Evolutionary conservation across 2,113 vertebrate genomes (phyloP).

Genomic region (Corythoichthys intestinalis): DNA sequence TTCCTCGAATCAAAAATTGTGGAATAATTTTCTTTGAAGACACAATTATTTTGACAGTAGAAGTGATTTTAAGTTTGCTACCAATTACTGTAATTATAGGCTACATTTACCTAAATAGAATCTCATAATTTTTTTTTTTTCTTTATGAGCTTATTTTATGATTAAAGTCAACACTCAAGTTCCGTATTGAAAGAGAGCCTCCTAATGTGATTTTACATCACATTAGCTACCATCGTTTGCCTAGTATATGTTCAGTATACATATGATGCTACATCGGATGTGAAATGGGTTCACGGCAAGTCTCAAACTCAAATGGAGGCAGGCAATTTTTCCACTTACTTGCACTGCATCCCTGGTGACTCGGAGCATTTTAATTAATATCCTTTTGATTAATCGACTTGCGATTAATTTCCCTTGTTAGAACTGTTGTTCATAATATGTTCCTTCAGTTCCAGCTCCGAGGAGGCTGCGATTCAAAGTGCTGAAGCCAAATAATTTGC

Average conservation of each 20-base stretch:
- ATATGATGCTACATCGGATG: not conserved
- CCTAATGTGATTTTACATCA: too few relatives aligned
- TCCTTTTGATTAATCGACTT: constrained; percentile 4
- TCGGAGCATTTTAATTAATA: constrained; percentile 13
- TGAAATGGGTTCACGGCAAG: not conserved
- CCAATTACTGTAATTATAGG: too few relatives aligned
- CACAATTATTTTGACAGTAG: too few relatives aligned
- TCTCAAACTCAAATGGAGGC: not conserved
- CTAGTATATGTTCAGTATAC: not conserved
- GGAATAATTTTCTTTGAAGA: too few relatives aligned
- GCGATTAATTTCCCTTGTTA: constrained; percentile 3
- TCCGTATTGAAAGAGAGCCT: too few relatives aligned
- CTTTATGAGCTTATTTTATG: too few relatives aligned
- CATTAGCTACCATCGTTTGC: too few relatives aligned
- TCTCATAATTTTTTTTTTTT: too few relatives aligned
- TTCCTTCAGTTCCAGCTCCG: constrained; percentile 66
- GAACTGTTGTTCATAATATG: constrained; percentile 24
- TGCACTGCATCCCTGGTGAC: constrained; percentile 5
- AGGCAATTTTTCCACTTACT: not conserved
- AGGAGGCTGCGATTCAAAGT: constrained; percentile 73
- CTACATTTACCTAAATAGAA: too few relatives aligned
- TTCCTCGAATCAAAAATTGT: too few relatives aligned
- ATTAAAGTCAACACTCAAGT: too few relatives aligned
- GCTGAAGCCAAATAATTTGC: constrained; percentile 61
- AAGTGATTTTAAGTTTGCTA: too few relatives aligned